Evolutionary conservation across 53 echinoderm and acorn worm genomes (phyloP).

Genomic region (Astropecten irregularis): DNA sequence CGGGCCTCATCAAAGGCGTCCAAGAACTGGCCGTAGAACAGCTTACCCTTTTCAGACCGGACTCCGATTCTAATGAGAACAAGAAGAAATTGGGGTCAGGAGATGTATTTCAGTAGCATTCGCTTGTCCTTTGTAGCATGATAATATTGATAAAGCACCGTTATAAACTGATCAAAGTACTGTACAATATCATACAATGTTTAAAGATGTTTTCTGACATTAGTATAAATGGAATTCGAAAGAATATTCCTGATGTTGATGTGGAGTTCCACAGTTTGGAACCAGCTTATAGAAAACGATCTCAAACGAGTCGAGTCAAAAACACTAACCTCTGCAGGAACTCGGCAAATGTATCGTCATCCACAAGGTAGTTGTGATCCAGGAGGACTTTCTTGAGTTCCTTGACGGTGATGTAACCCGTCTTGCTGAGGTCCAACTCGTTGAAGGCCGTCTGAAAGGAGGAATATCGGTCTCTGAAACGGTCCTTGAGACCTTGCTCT

Average conservation of each 20-base stretch:
- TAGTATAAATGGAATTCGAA: too few species aligned
- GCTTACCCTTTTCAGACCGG: conserved; percentile 59
- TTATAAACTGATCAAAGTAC: too few species aligned
- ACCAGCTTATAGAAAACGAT: too few species aligned
- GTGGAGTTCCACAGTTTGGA: too few species aligned
- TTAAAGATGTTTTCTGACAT: too few species aligned
- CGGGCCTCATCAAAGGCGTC: conserved; percentile 90
- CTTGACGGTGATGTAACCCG: conserved; percentile 71
- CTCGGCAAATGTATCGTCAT: conserved; percentile 76
- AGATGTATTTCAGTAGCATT: too few species aligned
- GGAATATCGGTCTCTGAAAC: conserved; percentile 85
- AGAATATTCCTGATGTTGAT: too few species aligned
- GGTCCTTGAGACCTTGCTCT: conserved; percentile 85
- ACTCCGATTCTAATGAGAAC: conserved; percentile 72
- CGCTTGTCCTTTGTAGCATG: too few species aligned
- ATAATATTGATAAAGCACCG: too few species aligned
- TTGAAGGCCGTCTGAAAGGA: conserved; percentile 95
- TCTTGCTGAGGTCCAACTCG: conserved; percentile 74
- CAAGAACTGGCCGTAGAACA: conserved; percentile 81
- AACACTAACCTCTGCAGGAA: conserved; percentile 81
- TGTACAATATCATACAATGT: too few species aligned
- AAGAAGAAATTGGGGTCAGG: too few species aligned
- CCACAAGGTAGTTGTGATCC: conserved; percentile 92
- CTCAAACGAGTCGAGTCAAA: too few species aligned
- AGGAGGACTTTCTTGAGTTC: conserved; percentile 85